These are phyloP conservation scores for Magallana gigas DNA, from an alignment of 1,140 invertebrate genomes.

Conservation along the genomic window DNA sequence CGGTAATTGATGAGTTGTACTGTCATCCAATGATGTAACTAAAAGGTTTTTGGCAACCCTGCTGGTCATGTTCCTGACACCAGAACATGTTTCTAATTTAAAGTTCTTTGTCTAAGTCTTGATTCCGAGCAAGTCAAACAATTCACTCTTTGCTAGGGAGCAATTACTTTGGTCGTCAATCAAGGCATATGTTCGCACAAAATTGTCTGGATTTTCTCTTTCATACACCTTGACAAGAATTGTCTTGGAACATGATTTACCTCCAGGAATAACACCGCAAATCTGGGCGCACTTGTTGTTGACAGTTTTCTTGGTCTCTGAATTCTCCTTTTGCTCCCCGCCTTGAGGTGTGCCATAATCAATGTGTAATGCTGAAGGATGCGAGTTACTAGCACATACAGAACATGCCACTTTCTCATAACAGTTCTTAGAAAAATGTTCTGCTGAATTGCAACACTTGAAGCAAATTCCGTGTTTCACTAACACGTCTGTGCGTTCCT, in stretches of 20 bases:
- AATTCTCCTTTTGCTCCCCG: conserved; percentile 44
- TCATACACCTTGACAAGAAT: conserved; percentile 43
- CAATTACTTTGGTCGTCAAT: conserved; percentile 55
- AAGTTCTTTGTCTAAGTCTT: conserved; percentile 29
- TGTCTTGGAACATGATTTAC: conserved; percentile 53
- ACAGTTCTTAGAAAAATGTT: conserved; percentile 39
- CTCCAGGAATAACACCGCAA: conserved; percentile 16
- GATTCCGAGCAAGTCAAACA: conserved; percentile 38
- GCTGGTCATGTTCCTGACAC: conserved; percentile 29
- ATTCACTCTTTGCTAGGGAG: conserved; percentile 32
- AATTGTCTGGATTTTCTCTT: background rate
- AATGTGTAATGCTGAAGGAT: conserved; percentile 34
- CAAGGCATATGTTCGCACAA: conserved; percentile 35
- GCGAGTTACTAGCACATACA: conserved; percentile 13
- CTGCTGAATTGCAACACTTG: conserved; percentile 41
- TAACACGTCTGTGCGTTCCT: conserved; percentile 25
- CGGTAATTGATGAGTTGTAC: conserved; percentile 16
- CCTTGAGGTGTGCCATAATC: conserved; percentile 16
- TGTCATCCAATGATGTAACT: conserved; percentile 39
- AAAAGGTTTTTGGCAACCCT: conserved; percentile 39
- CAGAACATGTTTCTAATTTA: conserved; percentile 42
- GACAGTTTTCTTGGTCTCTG: conserved; percentile 8
- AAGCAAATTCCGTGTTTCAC: conserved; percentile 35
- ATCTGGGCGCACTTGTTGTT: conserved; percentile 39
- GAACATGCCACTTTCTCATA: conserved; percentile 15